Evolutionary conservation across 2,888 invertebrate genomes (phyloP).

Genomic region (Rhaphigaster nebulosa): DNA sequence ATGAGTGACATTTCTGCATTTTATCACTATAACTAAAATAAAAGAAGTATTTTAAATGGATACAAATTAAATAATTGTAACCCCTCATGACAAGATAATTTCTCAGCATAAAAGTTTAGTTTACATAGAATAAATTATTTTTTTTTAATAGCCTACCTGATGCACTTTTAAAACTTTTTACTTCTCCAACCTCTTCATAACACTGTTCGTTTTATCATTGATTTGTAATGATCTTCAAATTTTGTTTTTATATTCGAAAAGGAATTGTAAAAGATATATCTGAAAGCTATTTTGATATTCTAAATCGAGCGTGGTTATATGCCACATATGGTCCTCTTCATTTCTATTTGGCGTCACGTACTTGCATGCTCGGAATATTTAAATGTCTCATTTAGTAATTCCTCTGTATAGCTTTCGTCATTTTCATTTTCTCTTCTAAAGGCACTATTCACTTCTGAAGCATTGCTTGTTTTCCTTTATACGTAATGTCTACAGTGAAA

Average conservation of each 20-base stretch:
- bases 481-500: not conserved
- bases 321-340: not conserved
- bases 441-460: not conserved
- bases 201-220: too few relatives aligned
- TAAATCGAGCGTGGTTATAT: not conserved
- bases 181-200: too few relatives aligned
- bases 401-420: not conserved
- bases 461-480: not conserved
- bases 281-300: not conserved
- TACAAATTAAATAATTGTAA: too few relatives aligned
- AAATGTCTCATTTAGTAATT: slow-evolving; percentile 9
- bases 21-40: too few relatives aligned
- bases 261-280: not conserved
- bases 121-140: too few relatives aligned
- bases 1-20: too few relatives aligned
- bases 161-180: too few relatives aligned
- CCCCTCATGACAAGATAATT: too few relatives aligned
- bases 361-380: not conserved
- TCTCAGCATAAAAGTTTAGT: too few relatives aligned
- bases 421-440: not conserved
- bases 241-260: not conserved
- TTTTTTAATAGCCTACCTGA: too few relatives aligned
- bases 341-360: not conserved
- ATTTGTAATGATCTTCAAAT: too few relatives aligned
- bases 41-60: too few relatives aligned